Evolutionary conservation across 2,888 invertebrate genomes (phyloP), one percentile per base, ranked within the genome.

Genomic region (Prenolepis imparis): DNA sequence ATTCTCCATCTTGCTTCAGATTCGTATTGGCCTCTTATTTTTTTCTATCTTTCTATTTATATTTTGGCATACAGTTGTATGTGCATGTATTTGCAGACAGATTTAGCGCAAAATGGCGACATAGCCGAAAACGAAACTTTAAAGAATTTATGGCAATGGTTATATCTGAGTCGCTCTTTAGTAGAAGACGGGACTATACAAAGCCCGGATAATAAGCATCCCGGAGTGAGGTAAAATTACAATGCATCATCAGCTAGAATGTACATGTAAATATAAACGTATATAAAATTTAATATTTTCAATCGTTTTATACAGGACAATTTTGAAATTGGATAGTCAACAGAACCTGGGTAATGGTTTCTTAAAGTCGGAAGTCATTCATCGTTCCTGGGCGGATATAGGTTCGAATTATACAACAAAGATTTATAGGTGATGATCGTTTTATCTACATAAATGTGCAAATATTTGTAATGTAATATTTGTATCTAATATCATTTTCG

Each of bases 131-230:
- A 97, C 92, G 96, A 97, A 55, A 96, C 96, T 39, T 94, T 99
- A 55, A 96, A 97, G 90, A 97, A 97, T 84, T 96, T 98, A 21
- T 99, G 99, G 99, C 96, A 97, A 85, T 98, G 98, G 97, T 94
- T 98, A 83, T 96, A 97, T 86, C 95, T 97, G 84, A 96, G 97
- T 95, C 96, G 96, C 89, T 96, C 96, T 86, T 95, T 97, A 86
- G 96, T 97, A 52, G 96, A 97, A 92, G 97, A 97, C 87, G 96
- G 96, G 94, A 93, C 95, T 85, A 96, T 97, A 91, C 95, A 96
- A 82, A 96, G 95, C 91, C 94, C 95, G 8, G 95, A 95, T 85
- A 95, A 96, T 92, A 96, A 96, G 94, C 96, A 97, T 95, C 97
- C 97, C 8, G 97, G 96, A 55, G 95, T 96, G 4, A 95, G 95